Evolutionary conservation across 1,140 invertebrate species (phyloP), one percentile per base, ranked within the genome.

Genomic region (Drosophila asahinai): DNA sequence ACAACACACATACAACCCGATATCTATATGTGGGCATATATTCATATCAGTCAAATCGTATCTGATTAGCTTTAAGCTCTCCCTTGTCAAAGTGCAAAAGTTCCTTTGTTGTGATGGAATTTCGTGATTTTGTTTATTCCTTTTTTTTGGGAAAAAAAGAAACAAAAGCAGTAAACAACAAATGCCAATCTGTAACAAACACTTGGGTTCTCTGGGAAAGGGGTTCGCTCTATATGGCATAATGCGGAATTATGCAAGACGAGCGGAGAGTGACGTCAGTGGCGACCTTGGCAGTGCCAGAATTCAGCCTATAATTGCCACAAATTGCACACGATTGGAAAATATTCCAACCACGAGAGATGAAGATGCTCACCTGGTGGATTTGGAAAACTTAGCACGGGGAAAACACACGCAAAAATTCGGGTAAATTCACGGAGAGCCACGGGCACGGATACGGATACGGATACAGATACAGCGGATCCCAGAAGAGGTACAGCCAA

Each of bases 31-130:
- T 55, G 25, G 27, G 22, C 40, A 62, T 58, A 65, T 51, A 42
- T 47, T 55, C 52, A 68, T 80, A 82, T 82, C 58, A 72, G 63
- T 80, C 59, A 70, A 72, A 67, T 36, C 40, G 70, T 60, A 75
- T 66, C 63, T 83, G 83, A 86, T 83, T 87, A 86, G 83, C 71
- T 87, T 72, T 60, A 87, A 87, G 83, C 83, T 86, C 74, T 47
- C 11, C 17, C 19, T 22, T 59, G 76, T 58, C 77, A 73, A 73
- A 80, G 68, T 73, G 68, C 67, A 72, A 73, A 73, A 36, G 43
- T 80, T 51, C 60, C 76, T 86, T 83, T 86, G 76, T 83, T 72
- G 67, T 45, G 9, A 38, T 40, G 54, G 54, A 66, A 67, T 77
- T 73, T 77, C 54, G 52, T 76, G 30, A 76, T 64, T 22, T 66